A percentile compares a stretch with the other conserved stretches of the same genome.
Conservation (phyloP, 2,888 invertebrate species). For the Eupithecia tripunctaria region DNA sequence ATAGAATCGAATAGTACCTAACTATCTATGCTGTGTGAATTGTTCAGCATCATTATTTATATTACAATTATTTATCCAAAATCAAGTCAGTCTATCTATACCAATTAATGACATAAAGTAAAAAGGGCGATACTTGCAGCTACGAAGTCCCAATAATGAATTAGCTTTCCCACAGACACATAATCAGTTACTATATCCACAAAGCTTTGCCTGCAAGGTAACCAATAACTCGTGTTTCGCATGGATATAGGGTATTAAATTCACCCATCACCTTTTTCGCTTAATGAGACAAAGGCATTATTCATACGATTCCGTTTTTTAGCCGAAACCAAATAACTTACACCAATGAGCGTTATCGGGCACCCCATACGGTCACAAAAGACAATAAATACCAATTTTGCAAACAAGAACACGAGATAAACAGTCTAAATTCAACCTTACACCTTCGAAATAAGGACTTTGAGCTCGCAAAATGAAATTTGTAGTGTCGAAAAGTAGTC, state of each 20-base stretch:
- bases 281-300: slow-evolving; percentile 79
- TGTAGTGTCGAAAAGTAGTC: slow-evolving; percentile 46
- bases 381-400: slow-evolving; percentile 67
- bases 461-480: slow-evolving; percentile 10
- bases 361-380: slow-evolving; percentile 72
- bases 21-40: no score
- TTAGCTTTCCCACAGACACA: slow-evolving; percentile 44
- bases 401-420: slow-evolving; percentile 32
- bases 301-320: slow-evolving; percentile 67
- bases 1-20: no score
- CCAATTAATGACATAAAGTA: background rate
- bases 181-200: slow-evolving; percentile 15
- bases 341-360: slow-evolving; percentile 72
- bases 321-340: slow-evolving; percentile 73
- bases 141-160: slow-evolving; percentile 47
- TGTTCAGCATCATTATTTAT: no score
- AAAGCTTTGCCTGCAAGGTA: background rate
- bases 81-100: no score
- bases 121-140: background rate
- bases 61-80: no score
- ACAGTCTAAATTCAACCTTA: slow-evolving; percentile 33
- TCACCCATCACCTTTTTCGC: slow-evolving; percentile 67
- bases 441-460: slow-evolving; percentile 20
- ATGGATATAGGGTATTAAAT: slow-evolving; percentile 62
- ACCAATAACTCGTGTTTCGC: slow-evolving; percentile 27